phyloP scores from a whole-genome alignment of 2,113 vertebrate genomes.

The Tragelaphus imberbis region DNA sequence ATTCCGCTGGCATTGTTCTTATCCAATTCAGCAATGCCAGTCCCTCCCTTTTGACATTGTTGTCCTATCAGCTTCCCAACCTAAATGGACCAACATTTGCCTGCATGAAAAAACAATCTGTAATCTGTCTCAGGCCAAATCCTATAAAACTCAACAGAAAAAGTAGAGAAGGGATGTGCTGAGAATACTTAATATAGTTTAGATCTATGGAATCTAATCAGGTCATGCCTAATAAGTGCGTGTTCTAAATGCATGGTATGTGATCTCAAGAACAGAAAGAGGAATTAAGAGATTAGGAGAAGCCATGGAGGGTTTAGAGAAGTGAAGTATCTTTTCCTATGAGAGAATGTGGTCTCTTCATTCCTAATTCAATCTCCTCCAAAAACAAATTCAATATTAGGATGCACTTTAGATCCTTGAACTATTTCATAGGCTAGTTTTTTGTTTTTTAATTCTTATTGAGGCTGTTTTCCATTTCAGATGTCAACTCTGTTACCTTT shows the following conservation, averaged over 20 bases:
- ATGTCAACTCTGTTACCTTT: background rate
- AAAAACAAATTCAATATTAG: background rate
- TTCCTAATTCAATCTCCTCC: background rate
- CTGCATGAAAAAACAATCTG: background rate
- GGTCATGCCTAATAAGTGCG: background rate
- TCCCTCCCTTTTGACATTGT: background rate
- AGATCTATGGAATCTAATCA: background rate
- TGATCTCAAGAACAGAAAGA: background rate
- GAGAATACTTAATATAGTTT: background rate
- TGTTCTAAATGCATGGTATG: too few relatives aligned
- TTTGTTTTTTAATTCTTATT: background rate
- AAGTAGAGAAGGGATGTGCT: background rate
- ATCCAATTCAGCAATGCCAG: background rate
- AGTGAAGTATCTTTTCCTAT: background rate
- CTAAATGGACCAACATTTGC: background rate
- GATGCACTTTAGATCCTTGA: background rate
- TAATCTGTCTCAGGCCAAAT: background rate
- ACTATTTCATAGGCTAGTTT: background rate
- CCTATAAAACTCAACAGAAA: background rate
- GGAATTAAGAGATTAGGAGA: background rate
- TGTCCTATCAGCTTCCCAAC: background rate
- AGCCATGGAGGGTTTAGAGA: background rate
- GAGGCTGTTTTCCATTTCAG: background rate
- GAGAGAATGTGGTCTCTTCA: background rate
- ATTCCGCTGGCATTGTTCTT: background rate